Conservation (phyloP, 2,113 vertebrate genomes). For the Sylvilagus bachmani region DNA sequence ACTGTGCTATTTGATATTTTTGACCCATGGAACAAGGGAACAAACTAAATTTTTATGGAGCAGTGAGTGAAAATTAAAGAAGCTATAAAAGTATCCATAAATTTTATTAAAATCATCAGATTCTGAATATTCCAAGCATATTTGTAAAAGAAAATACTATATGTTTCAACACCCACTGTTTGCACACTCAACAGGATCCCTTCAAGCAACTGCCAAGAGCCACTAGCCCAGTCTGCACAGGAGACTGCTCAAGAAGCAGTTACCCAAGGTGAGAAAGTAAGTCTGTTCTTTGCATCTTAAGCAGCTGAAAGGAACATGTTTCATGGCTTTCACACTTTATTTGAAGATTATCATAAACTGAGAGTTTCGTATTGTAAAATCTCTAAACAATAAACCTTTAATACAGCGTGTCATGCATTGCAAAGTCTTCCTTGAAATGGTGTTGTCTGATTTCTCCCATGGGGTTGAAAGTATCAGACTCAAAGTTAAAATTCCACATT, state of each 20-base stretch:
- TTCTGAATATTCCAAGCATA: conserved; percentile 17
- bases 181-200: not conserved
- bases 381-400: conserved; percentile 76
- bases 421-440: conserved; percentile 64
- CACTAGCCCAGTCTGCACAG: not conserved
- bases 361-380: conserved; percentile 75
- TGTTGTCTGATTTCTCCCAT: conserved; percentile 56
- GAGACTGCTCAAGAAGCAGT: conserved; percentile 67
- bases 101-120: conserved; percentile 45
- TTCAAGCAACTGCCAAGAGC: not conserved
- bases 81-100: conserved; percentile 1
- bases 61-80: not conserved
- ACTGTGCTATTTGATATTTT: conserved; percentile 33
- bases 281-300: conserved; percentile 72
- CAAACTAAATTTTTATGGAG: conserved; percentile 9
- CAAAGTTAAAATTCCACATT: conserved; percentile 54
- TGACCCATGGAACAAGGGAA: conserved; percentile 62
- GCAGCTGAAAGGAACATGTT: conserved; percentile 71
- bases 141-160: not conserved
- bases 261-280: conserved; percentile 44
- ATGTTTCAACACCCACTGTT: not conserved
- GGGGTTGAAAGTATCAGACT: conserved; percentile 41
- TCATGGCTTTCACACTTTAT: conserved; percentile 82
- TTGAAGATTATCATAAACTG: conserved; percentile 84
- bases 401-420: conserved; percentile 57